Base-by-base conservation (phyloP, 1,140 invertebrate species). In the Drosophila murphyi region DNA sequence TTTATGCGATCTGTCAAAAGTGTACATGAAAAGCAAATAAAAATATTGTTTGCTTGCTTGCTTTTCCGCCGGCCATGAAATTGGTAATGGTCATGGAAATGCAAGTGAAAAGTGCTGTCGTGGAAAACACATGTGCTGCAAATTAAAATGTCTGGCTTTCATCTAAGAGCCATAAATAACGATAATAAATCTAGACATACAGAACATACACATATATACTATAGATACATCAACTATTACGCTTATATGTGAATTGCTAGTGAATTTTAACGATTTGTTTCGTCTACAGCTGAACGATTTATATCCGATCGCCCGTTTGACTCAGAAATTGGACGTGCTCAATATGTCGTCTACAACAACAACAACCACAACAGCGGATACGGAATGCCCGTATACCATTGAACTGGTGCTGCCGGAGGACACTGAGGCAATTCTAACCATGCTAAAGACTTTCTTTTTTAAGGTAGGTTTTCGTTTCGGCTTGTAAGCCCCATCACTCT, bases 371-470 rank as follows among this genome's bases (percentile, higher is more conserved):
- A 43, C 10, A 43, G 7, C 37, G 0, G 67, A 70, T 8, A 75
- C 80, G 54, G 80, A 89, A 39, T 64, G 50, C 41, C 72, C 90
- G 51, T 91, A 89, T 20, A 89, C 78, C 52, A 91, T 92, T 39
- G 88, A 92, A 39, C 41, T 76, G 55, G 52, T 92, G 6, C 78
- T 54, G n/a, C 67, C 77, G 2, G 77, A 90, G 39, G 91, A 92
- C 35, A 48, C 57, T 0, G 80, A 72, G 2, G 85, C 68, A 4
- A 78, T 92, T 8, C 62, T 92, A 4, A 32, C 59, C 32, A 87
- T 92, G 78, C 80, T 92, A 5, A 92, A 87, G 72, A 79, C 50
- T 29, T 95, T 94, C 86, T 92, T 92, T 55, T 92, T 92, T 20
- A 92, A 92, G 78, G 91, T 92, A 78, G 63, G 52, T 43, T 43